A percentile compares a stretch with the other conserved stretches of the same genome.
These are phyloP conservation scores for Phaethornis superciliosus DNA, from an alignment of 2,113 vertebrate species.

Conservation along the genomic window DNA sequence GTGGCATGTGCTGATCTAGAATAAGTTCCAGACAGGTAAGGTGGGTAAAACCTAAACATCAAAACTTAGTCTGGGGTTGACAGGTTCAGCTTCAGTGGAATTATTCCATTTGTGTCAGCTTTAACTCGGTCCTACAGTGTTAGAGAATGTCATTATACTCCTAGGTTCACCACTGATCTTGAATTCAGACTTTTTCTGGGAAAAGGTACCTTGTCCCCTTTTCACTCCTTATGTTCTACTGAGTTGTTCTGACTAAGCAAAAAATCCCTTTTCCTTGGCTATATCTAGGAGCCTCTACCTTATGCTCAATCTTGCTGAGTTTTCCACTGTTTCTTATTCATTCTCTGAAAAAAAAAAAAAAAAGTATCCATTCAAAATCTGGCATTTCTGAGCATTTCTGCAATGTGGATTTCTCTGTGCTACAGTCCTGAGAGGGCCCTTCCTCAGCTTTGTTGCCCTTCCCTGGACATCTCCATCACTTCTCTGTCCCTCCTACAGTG, in stretches of 20 bases:
- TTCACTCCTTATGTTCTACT: neutral
- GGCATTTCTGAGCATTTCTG: neutral
- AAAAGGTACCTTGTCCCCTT: neutral
- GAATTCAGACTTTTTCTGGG: neutral
- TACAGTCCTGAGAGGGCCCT: neutral
- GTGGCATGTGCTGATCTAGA: neutral
- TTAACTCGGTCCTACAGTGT: fast-evolving
- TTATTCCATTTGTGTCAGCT: fast-evolving
- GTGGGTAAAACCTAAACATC: neutral
- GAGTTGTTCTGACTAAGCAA: neutral
- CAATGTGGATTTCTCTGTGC: neutral
- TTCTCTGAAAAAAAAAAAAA: neutral
- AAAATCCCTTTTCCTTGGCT: neutral
- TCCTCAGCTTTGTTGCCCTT: no score
- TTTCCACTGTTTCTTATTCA: neutral
- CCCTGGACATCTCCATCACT: no score
- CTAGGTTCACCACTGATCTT: neutral
- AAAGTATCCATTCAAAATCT: fast-evolving
- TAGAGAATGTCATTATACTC: neutral
- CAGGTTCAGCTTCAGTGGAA: neutral
- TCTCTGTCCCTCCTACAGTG: no score
- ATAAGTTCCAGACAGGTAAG: neutral
- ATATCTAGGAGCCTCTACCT: neutral
- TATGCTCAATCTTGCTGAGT: neutral
- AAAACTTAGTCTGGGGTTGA: neutral